Conservation (phyloP, 30 jellyfish, hydroid and myxozoan genomes). For the Sanderia malayensis region DNA sequence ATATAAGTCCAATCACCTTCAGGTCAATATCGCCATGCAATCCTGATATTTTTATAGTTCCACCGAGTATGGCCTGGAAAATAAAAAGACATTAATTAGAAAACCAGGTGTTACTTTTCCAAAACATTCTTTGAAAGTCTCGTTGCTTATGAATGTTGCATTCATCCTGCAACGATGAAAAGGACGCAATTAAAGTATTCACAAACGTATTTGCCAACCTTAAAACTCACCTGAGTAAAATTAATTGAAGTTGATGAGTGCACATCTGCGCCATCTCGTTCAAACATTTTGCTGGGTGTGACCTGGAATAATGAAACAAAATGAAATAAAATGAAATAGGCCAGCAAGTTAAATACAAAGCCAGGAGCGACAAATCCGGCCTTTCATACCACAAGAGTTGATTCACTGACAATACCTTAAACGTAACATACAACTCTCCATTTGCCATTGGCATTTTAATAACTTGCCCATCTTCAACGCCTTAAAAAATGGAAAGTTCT, state of each 20-base stretch:
- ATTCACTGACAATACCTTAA: conserved; percentile 82
- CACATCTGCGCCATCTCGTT: conserved; percentile 91
- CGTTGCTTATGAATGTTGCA: no score
- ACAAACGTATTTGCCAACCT: no score
- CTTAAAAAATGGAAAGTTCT: conserved; percentile 24
- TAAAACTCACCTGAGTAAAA: conserved; percentile 77
- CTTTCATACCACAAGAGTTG: no score
- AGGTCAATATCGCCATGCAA: conserved; percentile 90
- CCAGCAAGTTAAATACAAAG: no score
- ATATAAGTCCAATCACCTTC: conserved; percentile 35
- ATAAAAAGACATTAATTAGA: background rate
- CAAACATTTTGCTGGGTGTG: conserved; percentile 82
- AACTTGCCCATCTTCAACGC: conserved; percentile 92
- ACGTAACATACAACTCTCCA: conserved; percentile 92
- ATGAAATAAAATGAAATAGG: no score
- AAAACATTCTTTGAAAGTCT: no score
- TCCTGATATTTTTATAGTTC: conserved; percentile 70
- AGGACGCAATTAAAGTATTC: no score
- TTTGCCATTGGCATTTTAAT: conserved; percentile 83
- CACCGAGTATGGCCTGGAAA: conserved; percentile 90
- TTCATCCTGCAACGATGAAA: no score
- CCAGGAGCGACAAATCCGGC: no score
- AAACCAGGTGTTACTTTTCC: no score
- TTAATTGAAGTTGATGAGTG: conserved; percentile 73
- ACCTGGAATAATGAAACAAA: no score